phyloP scores from a whole-genome alignment of 2,113 vertebrate genomes.

The Aplodontia rufa region DNA sequence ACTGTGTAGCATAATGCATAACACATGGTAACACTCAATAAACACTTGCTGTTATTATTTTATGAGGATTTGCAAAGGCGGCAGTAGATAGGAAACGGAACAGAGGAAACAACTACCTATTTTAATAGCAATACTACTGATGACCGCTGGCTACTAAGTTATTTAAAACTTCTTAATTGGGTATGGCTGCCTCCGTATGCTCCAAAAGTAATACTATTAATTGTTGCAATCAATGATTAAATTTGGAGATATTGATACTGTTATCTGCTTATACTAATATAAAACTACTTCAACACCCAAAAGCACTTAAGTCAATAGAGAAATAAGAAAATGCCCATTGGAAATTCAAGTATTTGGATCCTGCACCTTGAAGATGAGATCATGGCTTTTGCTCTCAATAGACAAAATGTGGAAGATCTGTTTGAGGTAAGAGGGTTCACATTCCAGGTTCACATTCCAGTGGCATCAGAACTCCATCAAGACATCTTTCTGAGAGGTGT shows the following conservation, averaged over 20 bases:
- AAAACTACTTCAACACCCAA: neutral
- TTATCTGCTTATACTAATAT: neutral
- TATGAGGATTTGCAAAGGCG: slow-evolving; percentile 20
- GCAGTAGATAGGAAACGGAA: neutral
- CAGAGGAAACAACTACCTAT: neutral
- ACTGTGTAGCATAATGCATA: neutral
- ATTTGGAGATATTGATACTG: neutral
- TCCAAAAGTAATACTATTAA: neutral
- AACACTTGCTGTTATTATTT: slow-evolving; percentile 30
- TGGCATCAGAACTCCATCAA: neutral
- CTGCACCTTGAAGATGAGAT: neutral
- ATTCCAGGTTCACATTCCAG: neutral
- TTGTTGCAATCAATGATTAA: neutral
- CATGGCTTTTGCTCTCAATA: slow-evolving; percentile 19
- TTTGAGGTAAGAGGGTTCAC: neutral
- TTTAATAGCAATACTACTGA: neutral
- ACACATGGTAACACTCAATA: slow-evolving; percentile 28
- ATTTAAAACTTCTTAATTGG: neutral
- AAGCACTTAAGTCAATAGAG: neutral
- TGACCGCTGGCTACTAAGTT: neutral
- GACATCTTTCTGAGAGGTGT: neutral
- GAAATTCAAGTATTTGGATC: neutral
- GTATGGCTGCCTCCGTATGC: neutral
- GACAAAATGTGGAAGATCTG: neutral
- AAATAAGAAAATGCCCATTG: neutral